These are phyloP conservation scores for Echiichthys vipera DNA, from an alignment of 2,797 vertebrate genomes.

Conservation along the genomic window DNA sequence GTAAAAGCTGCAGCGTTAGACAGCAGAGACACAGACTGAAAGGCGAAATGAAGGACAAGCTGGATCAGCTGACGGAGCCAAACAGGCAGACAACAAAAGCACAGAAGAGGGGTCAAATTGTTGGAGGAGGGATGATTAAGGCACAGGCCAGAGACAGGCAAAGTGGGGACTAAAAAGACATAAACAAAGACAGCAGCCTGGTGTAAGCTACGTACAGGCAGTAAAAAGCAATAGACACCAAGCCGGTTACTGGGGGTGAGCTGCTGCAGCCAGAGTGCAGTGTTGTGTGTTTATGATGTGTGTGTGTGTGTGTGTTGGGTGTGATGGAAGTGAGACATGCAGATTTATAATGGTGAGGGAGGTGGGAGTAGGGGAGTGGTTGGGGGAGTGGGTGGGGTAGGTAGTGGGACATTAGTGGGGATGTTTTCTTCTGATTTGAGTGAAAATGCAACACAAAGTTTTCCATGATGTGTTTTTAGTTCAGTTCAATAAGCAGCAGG, in stretches of 20 bases:
- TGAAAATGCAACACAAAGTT: constrained; percentile 54
- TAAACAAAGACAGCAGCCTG: constrained; percentile 46
- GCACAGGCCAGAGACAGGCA: constrained; percentile 31
- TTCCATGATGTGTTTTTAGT: constrained; percentile 53
- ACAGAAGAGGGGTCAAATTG: background rate
- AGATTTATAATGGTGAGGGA: constrained; percentile 24
- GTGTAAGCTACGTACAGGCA: constrained; percentile 65
- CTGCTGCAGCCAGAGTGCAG: constrained; percentile 66
- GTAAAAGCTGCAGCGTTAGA: constrained; percentile 65
- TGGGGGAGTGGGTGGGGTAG: background rate
- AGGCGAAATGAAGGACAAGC: constrained; percentile 25
- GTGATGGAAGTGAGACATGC: constrained; percentile 52
- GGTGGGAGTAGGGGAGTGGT: constrained; percentile 10
- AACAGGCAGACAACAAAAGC: constrained; percentile 23
- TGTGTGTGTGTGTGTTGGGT: constrained; percentile 4
- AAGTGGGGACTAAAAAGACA: constrained; percentile 6
- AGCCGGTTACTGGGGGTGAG: constrained; percentile 66
- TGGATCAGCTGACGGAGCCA: constrained; percentile 30
- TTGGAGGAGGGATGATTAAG: constrained; percentile 28
- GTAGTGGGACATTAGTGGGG: constrained; percentile 72
- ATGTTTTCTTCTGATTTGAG: constrained; percentile 58
- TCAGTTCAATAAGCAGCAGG: constrained; percentile 26
- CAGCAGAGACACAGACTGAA: constrained; percentile 50
- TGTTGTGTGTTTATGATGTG: constrained; percentile 24
- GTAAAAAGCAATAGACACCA: constrained; percentile 78